phyloP scores from a whole-genome alignment of 2,797 vertebrate species.

The Coracias cyanogaster region DNA sequence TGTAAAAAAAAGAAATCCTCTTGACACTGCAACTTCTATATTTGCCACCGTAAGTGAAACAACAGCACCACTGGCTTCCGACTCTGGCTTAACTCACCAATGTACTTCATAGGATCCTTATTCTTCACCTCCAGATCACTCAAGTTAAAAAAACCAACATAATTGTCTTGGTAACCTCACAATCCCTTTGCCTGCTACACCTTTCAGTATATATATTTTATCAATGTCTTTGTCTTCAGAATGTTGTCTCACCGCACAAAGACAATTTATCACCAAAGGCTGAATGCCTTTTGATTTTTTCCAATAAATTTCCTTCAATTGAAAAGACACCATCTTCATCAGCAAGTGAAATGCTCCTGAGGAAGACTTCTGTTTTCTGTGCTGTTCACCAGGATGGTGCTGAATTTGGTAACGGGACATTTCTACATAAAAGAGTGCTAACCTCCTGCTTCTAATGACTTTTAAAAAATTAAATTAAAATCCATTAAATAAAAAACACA shows the following conservation, averaged over 20 bases:
- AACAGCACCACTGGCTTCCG: not conserved
- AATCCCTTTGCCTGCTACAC: not conserved
- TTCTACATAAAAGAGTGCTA: not conserved
- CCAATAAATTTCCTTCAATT: not conserved
- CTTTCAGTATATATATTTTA: not conserved
- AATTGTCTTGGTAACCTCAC: not conserved
- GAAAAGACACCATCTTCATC: not conserved
- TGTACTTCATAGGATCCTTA: not conserved
- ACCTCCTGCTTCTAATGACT: not conserved
- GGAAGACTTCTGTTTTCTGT: not conserved
- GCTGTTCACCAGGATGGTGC: not conserved
- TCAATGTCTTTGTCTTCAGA: not conserved
- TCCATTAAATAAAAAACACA: not conserved
- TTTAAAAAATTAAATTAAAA: rapidly evolving
- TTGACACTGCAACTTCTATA: not conserved
- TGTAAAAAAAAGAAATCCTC: not conserved
- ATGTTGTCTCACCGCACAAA: not conserved
- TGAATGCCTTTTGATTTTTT: not conserved
- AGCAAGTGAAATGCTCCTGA: not conserved
- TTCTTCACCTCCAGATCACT: not conserved
- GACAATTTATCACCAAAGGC: not conserved
- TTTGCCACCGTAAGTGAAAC: not conserved
- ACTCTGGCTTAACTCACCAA: not conserved
- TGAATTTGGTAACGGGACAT: not conserved
- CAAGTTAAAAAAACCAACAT: not conserved